phyloP scores from a whole-genome alignment of 2,113 vertebrate genomes.

The Rhynchomys soricoides region DNA sequence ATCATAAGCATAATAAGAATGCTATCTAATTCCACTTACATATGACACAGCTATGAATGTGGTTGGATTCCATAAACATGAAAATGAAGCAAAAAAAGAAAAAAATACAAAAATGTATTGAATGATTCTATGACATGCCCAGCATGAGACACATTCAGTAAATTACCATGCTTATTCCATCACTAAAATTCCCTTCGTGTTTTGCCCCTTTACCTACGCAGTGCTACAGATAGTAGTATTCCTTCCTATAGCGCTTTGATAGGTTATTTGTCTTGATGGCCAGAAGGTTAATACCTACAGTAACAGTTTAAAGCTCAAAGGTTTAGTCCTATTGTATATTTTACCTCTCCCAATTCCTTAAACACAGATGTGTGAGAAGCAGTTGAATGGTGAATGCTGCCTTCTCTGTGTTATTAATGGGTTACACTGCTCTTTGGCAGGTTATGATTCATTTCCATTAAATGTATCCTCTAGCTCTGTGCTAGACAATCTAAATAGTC shows the following conservation, averaged over 20 bases:
- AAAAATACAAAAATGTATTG: constrained; percentile 14
- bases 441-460: not conserved
- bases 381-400: not conserved
- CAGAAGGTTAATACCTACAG: constrained; percentile 45
- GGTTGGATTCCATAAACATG: constrained; percentile 68
- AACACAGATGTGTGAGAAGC: not conserved
- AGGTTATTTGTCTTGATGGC: constrained; percentile 9
- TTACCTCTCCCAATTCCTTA: not conserved
- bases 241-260: constrained; percentile 38
- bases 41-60: constrained; percentile 55
- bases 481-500: not conserved
- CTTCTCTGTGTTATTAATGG: not conserved
- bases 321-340: not conserved
- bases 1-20: constrained; percentile 54
- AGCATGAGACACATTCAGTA: constrained; percentile 70
- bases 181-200: constrained; percentile 65
- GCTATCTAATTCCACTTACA: constrained; percentile 59
- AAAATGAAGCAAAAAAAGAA: constrained; percentile 67
- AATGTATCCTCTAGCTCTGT: not conserved
- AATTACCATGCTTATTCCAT: constrained; percentile 58
- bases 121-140: constrained; percentile 73
- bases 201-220: constrained; percentile 31
- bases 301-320: constrained; percentile 19
- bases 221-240: constrained; percentile 31
- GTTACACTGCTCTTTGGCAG: not conserved